Percentiles rank a stretch among this genome's conserved stretches.
Conservation (phyloP, 30 jellyfish, hydroid and myxozoan species). For the Aurelia coerulea region DNA sequence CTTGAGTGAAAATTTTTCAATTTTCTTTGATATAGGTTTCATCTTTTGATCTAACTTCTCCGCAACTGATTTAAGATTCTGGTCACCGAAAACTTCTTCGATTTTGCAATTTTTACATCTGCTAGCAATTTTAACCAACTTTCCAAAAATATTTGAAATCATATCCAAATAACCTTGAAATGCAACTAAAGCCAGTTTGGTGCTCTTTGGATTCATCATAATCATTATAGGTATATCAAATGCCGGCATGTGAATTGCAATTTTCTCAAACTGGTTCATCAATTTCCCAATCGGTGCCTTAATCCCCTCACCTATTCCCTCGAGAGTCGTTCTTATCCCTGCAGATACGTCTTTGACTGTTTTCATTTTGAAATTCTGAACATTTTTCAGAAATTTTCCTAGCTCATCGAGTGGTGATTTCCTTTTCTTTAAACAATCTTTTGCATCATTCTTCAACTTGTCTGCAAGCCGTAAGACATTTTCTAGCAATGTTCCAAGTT, state of each 20-base stretch:
- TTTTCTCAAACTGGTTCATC: slow-evolving; percentile 49
- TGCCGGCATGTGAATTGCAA: slow-evolving; percentile 60
- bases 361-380: slow-evolving; percentile 48
- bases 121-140: slow-evolving; percentile 41
- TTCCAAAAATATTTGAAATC: slow-evolving; percentile 44
- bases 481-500: slow-evolving; percentile 34
- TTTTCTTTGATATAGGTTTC: slow-evolving; percentile 61
- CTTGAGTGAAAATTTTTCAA: slow-evolving; percentile 11
- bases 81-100: slow-evolving; percentile 82
- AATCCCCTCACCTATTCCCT: slow-evolving; percentile 55
- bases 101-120: slow-evolving; percentile 78
- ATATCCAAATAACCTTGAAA: slow-evolving; percentile 59
- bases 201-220: slow-evolving; percentile 46
- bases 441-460: not conserved
- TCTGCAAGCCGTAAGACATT: slow-evolving; percentile 33
- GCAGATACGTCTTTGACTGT: slow-evolving; percentile 46
- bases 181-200: slow-evolving; percentile 45
- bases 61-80: slow-evolving; percentile 54
- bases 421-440: slow-evolving; percentile 5
- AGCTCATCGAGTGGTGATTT: slow-evolving; percentile 70
- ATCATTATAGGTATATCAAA: slow-evolving; percentile 79
- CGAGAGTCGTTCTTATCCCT: slow-evolving; percentile 36
- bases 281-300: slow-evolving; percentile 88
- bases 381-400: slow-evolving; percentile 48
- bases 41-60: slow-evolving; percentile 59